A percentile compares a stretch with the other conserved stretches of the same genome.
phyloP scores from a whole-genome alignment of 2,113 vertebrate genomes.

The Rhombomys opimus region DNA sequence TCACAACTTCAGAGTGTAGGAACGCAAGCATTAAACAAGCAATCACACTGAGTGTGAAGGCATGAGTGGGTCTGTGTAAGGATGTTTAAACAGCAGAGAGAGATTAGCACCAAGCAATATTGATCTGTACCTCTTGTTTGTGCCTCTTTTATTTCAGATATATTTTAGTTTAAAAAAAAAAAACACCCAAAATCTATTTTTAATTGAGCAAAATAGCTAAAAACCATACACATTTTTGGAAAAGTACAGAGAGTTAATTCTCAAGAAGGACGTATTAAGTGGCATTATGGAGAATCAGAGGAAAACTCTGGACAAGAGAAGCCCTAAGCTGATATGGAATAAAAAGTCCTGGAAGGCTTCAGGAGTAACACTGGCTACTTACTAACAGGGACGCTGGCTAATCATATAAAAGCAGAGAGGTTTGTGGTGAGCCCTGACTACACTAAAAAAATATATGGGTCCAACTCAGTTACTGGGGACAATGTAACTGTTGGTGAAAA shows the following conservation, averaged over 20 bases:
- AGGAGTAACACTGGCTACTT: neutral
- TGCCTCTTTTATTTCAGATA: neutral
- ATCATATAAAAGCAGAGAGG: neutral
- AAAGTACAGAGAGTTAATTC: neutral
- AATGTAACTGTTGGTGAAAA: neutral
- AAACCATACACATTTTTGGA: neutral
- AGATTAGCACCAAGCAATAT: neutral
- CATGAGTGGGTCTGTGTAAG: neutral
- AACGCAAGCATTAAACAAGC: constrained; percentile 24
- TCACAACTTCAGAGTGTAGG: neutral
- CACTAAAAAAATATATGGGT: neutral
- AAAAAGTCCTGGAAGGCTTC: neutral
- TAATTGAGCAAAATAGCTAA: neutral
- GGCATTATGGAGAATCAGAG: neutral
- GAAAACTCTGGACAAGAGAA: neutral
- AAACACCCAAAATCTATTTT: neutral
- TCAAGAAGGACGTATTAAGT: neutral
- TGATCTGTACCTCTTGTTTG: neutral
- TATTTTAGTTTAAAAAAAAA: neutral
- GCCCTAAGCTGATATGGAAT: neutral
- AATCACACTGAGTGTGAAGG: neutral
- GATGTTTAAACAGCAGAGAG: neutral
- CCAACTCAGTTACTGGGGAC: neutral
- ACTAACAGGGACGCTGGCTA: neutral
- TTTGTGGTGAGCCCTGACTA: rapidly evolving